phyloP scores from a whole-genome alignment of 92 coral and sea anemone genomes.

The Palythoa heliodiscus region DNA sequence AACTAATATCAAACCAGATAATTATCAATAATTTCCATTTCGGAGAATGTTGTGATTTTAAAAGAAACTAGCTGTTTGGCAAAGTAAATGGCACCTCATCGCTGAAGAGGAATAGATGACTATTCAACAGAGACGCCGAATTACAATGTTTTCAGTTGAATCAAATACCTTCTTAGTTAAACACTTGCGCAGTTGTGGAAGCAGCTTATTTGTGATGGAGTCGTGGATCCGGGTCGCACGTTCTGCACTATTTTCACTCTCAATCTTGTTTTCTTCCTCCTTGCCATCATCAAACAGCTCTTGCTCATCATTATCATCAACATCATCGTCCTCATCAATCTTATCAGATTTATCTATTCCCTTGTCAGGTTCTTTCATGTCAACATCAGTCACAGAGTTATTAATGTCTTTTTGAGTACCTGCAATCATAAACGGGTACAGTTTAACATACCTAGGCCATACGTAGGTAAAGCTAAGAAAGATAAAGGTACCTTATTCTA shows the following conservation, averaged over 20 bases:
- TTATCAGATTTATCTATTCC: not conserved
- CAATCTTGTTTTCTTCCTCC: not conserved
- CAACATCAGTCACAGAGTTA: not conserved
- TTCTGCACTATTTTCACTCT: slow-evolving; percentile 49
- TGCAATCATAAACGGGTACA: not conserved
- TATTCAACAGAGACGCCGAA: not conserved
- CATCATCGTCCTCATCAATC: slow-evolving; percentile 31
- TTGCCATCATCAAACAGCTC: slow-evolving; percentile 37
- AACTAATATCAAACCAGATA: not conserved
- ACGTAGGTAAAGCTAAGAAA: no score
- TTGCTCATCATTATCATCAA: slow-evolving; percentile 52
- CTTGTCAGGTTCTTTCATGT: slow-evolving; percentile 13
- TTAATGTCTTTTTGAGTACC: not conserved
- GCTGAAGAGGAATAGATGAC: no score
- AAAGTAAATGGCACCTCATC: no score
- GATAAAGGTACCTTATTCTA: no score
- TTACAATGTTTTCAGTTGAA: not conserved
- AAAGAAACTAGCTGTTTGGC: no score
- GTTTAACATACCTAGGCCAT: not conserved
- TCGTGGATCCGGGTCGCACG: slow-evolving; percentile 74
- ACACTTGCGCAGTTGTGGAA: slow-evolving; percentile 86
- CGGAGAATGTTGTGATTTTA: no score
- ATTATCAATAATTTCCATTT: not conserved
- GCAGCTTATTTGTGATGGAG: slow-evolving; percentile 68
- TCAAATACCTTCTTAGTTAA: slow-evolving; percentile 84